Evolutionary conservation across 2,113 vertebrate genomes (phyloP).

Genomic region (Epinephelus cyanopodus): DNA sequence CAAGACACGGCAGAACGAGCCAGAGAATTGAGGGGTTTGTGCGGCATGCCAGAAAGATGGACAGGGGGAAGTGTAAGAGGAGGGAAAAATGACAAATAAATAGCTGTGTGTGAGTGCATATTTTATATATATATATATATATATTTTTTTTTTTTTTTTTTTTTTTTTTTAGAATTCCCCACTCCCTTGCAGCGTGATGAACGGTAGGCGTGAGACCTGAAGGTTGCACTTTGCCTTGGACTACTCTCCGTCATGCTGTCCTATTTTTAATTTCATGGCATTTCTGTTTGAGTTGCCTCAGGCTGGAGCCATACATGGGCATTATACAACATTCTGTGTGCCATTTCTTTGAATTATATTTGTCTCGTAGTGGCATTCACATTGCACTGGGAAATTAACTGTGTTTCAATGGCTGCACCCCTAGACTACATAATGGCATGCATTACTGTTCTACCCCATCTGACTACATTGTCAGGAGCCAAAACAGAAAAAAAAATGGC

Average conservation of each 20-base stretch:
- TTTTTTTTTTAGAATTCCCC: constrained; percentile 66
- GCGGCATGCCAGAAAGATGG: constrained; percentile 67
- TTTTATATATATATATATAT: constrained; percentile 34
- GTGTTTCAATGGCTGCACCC: constrained; percentile 82
- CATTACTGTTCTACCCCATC: constrained; percentile 77
- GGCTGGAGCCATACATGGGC: constrained; percentile 78
- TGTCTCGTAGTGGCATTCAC: constrained; percentile 83
- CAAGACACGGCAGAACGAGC: constrained; percentile 54
- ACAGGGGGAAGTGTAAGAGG: constrained; percentile 57
- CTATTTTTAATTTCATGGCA: constrained; percentile 87
- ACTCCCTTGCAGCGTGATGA: constrained; percentile 71
- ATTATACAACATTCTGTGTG: constrained; percentile 80
- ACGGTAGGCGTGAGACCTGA: constrained; percentile 73
- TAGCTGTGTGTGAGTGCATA: constrained; percentile 59
- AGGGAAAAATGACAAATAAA: constrained; percentile 73
- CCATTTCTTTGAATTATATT: constrained; percentile 85
- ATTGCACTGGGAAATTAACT: constrained; percentile 85
- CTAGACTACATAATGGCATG: constrained; percentile 81
- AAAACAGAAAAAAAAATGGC: constrained; percentile 53
- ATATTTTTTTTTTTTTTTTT: too few relatives aligned
- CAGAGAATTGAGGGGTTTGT: constrained; percentile 59
- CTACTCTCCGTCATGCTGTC: constrained; percentile 84
- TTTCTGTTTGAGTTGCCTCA: constrained; percentile 80
- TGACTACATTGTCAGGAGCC: constrained; percentile 69
- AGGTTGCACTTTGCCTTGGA: constrained; percentile 80